Conservation (phyloP, 1,140 invertebrate genomes). For the Leptonema lineaticorne region DNA sequence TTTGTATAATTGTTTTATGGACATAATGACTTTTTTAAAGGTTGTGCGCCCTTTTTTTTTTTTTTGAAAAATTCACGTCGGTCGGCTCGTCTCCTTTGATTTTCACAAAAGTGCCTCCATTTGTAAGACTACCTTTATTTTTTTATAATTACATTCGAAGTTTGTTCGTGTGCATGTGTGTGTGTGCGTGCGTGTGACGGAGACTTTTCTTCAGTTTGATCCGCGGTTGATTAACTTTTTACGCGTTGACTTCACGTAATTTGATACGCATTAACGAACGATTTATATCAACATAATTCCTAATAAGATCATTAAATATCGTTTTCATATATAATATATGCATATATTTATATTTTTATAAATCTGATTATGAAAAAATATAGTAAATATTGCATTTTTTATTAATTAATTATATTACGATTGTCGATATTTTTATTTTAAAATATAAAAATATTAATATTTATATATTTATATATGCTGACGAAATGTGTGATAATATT, state of each 20-base stretch:
- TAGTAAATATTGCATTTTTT: too few species aligned
- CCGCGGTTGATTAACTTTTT: neutral
- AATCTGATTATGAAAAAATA: too few species aligned
- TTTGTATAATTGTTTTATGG: conserved; percentile 39
- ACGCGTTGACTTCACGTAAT: neutral
- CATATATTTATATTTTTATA: too few species aligned
- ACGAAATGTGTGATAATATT: too few species aligned
- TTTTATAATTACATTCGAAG: neutral
- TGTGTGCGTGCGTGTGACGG: neutral
- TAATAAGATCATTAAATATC: too few species aligned
- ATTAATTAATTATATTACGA: too few species aligned
- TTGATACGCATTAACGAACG: neutral
- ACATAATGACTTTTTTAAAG: conserved; percentile 31
- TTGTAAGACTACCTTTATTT: neutral
- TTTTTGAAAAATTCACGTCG: neutral
- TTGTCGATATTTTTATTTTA: too few species aligned
- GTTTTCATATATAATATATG: too few species aligned
- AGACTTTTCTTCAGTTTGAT: neutral
- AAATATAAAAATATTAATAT: too few species aligned
- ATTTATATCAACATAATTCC: too few species aligned
- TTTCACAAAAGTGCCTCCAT: conserved; percentile 4
- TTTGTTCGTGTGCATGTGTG: neutral
- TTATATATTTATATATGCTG: too few species aligned
- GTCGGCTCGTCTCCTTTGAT: conserved; percentile 8
- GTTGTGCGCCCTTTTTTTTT: neutral